phyloP scores from a whole-genome alignment of 2,113 vertebrate genomes.

The Calyptomena viridis region DNA sequence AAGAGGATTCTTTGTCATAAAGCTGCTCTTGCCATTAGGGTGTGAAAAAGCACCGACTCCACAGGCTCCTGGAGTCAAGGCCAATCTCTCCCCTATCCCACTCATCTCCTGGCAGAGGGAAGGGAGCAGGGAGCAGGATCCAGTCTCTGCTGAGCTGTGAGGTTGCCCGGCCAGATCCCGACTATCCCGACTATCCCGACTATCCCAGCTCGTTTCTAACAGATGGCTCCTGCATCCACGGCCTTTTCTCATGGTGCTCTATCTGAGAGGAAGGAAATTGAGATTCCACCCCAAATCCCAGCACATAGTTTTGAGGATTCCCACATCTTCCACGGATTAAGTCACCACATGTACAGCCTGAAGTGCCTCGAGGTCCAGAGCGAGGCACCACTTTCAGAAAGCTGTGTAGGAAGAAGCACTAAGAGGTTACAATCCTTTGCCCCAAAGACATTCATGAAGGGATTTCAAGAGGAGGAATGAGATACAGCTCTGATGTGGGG shows the following conservation, averaged over 20 bases:
- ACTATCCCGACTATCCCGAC: background rate
- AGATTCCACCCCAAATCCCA: constrained; percentile 61
- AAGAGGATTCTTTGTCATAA: background rate
- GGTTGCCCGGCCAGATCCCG: background rate
- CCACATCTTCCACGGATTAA: constrained; percentile 49
- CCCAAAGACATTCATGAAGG: background rate
- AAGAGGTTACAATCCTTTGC: background rate
- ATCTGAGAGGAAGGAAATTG: constrained; percentile 53
- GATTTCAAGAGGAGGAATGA: background rate
- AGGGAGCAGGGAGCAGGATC: background rate
- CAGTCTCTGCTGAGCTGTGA: background rate
- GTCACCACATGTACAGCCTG: constrained; percentile 7
- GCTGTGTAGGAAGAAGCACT: background rate
- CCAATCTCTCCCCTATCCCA: background rate
- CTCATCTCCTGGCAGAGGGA: background rate
- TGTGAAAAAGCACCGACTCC: background rate
- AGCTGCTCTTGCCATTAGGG: background rate
- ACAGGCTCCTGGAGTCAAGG: background rate
- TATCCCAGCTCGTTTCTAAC: background rate
- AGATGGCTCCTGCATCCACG: background rate
- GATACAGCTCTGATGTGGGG: background rate
- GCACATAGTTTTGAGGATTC: constrained; percentile 40
- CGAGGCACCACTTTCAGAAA: background rate
- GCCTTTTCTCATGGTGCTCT: constrained; percentile 23
- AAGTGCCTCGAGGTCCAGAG: background rate